Percentiles rank a stretch among this genome's conserved stretches.
Evolutionary conservation across 2,888 invertebrate species (phyloP).

Genomic region (Melitaea athalia): DNA sequence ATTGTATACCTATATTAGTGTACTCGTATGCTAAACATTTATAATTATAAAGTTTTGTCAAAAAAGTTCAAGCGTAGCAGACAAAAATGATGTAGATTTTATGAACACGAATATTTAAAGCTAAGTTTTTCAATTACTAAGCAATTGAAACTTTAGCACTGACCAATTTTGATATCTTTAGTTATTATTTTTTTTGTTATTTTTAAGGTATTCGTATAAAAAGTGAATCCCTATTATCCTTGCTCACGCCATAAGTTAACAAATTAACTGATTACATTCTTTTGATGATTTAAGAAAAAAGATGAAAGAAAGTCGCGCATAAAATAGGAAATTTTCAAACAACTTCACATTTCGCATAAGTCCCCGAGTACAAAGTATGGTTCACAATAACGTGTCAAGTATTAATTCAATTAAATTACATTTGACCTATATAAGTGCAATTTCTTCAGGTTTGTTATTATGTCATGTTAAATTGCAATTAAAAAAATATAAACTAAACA

Average conservation of each 20-base stretch:
- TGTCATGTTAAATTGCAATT: neutral
- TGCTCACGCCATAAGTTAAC: no score
- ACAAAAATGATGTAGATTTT: neutral
- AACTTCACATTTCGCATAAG: neutral
- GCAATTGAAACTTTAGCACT: neutral
- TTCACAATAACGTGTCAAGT: neutral
- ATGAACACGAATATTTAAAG: neutral
- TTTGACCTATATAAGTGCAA: neutral
- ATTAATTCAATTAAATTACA: neutral
- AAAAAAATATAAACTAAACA: no score
- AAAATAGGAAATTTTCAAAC: no score
- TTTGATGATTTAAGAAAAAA: no score
- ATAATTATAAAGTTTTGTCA: neutral
- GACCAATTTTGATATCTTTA: neutral
- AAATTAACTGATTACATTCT: no score
- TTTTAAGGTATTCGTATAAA: neutral
- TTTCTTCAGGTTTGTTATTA: neutral
- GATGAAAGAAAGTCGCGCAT: no score
- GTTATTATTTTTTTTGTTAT: neutral
- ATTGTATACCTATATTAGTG: neutral
- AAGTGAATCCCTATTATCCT: no score
- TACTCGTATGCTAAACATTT: neutral
- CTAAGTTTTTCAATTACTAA: slow-evolving; percentile 4
- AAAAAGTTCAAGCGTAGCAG: neutral
- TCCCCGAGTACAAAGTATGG: neutral